A percentile compares a stretch with the other conserved stretches of the same genome.
Conservation (phyloP, 2,113 vertebrate species). For the Arizona elegans region DNA sequence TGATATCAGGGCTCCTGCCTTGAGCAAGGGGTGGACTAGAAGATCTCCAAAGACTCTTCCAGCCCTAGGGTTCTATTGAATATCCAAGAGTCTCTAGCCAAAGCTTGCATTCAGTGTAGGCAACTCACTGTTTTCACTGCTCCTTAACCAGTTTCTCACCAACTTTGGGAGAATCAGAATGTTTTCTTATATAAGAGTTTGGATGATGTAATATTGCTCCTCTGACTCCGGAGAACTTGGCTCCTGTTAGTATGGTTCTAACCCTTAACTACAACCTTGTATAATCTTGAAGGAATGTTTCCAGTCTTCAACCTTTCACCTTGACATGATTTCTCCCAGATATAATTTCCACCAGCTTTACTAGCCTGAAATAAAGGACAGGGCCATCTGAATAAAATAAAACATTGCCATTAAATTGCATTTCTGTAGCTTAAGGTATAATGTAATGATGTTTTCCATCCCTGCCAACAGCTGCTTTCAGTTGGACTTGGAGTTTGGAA, state of each 20-base stretch:
- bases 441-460: slow-evolving; percentile 71
- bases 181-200: slow-evolving; percentile 34
- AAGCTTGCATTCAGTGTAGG: slow-evolving; percentile 12
- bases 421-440: slow-evolving; percentile 74
- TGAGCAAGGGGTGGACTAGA: neutral
- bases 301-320: slow-evolving; percentile 73
- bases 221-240: slow-evolving; percentile 58
- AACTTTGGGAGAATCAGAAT: slow-evolving; percentile 29
- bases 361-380: slow-evolving; percentile 69
- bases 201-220: slow-evolving; percentile 57
- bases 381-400: slow-evolving; percentile 79
- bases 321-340: slow-evolving; percentile 76
- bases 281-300: slow-evolving; percentile 76
- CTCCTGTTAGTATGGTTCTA: slow-evolving; percentile 65
- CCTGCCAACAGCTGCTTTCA: slow-evolving; percentile 74
- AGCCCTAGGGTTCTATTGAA: neutral
- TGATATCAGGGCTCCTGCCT: neutral
- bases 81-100: slow-evolving; percentile 9
- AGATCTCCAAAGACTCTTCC: neutral
- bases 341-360: slow-evolving; percentile 70
- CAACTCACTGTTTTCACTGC: slow-evolving; percentile 35
- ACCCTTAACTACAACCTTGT: slow-evolving; percentile 59
- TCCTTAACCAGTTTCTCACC: slow-evolving; percentile 31
- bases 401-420: slow-evolving; percentile 75
- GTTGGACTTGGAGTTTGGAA: slow-evolving; percentile 72